Base-by-base conservation (phyloP, 2,888 invertebrate genomes). In the Philopedon plagiatum region DNA sequence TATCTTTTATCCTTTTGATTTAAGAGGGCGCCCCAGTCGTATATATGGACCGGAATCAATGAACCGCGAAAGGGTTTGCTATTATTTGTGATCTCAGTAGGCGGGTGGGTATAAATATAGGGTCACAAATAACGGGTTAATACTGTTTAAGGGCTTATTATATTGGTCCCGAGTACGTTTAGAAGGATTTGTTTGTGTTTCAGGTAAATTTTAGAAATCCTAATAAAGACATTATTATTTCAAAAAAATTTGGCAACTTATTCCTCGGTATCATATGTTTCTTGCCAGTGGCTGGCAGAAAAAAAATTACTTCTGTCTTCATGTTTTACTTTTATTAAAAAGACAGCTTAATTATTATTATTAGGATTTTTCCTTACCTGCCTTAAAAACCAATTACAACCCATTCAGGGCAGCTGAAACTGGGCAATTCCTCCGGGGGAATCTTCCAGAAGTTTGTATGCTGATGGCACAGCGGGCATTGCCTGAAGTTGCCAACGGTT, bases 21-120 rank as follows among this genome's bases (percentile, higher is more conserved):
- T 66, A 66, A 66, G 32, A 34, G 66, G 66, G 29, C 66, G 46
- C 21, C 37, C 63, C 51, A 29, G 15, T 54, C 46, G 46, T 49
- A 64, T 44, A 65, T 64, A 65, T 66, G n/a, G n/a, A 58, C 66
- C 41, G 46, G 13, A 66, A 66, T 46, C 66, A 66, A 66, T 66
- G 66, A 66, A 66, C 66, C 57, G 46, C 46, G 26, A 66, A 66
- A 57, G 57, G 66, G 66, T 66, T 18, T 44, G 23, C 57, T 46
- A 66, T 66, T 66, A 66, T 66, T 66, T 66, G 64, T 64, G 57
- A 57, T 34, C 65, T 26, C 26, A 65, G 15, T 34, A 34, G 56
- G 56, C 23, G 44, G 32, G 54, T 37, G 18, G 19, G 41, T 66
- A 56, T 44, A n/a, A n/a, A n/a, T n/a, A n/a, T 15, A 65, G 58